A percentile compares a stretch with the other conserved stretches of the same genome.
These are phyloP conservation scores for Aeoliscus strigatus DNA, from an alignment of 2,797 vertebrate species.

Conservation along the genomic window DNA sequence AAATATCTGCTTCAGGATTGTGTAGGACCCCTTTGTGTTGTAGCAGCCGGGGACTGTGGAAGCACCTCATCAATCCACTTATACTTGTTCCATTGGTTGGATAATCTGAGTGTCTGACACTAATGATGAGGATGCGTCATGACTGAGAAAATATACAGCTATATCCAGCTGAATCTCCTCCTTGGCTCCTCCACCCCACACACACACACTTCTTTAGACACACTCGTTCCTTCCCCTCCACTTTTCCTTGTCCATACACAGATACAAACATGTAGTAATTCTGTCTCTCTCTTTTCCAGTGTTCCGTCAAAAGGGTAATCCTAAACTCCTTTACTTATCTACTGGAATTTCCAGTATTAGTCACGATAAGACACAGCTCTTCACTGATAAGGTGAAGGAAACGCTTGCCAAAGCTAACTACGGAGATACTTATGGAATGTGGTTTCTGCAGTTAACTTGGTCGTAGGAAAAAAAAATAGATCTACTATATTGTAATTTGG, in stretches of 20 bases:
- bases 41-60: slow-evolving; percentile 68
- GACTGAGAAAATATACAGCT: slow-evolving; percentile 75
- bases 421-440: slow-evolving; percentile 69
- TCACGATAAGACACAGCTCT: slow-evolving; percentile 76
- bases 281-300: slow-evolving; percentile 61
- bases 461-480: no score
- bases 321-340: slow-evolving; percentile 82
- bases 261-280: slow-evolving; percentile 52
- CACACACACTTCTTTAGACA: slow-evolving; percentile 42
- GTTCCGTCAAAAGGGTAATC: slow-evolving; percentile 78
- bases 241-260: slow-evolving; percentile 7
- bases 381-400: slow-evolving; percentile 65
- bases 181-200: slow-evolving; percentile 31
- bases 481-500: no score
- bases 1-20: slow-evolving; percentile 73
- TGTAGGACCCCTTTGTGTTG: slow-evolving; percentile 54
- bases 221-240: slow-evolving; percentile 19
- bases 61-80: slow-evolving; percentile 81
- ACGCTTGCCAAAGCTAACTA: slow-evolving; percentile 71
- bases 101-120: slow-evolving; percentile 79
- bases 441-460: slow-evolving; percentile 56
- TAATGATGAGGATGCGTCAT: slow-evolving; percentile 77
- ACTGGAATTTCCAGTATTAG: slow-evolving; percentile 78
- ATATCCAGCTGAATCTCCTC: slow-evolving; percentile 57
- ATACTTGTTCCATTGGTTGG: slow-evolving; percentile 75